Base-by-base conservation (phyloP, 2,797 vertebrate species). In the Catostomus latipinnis region DNA sequence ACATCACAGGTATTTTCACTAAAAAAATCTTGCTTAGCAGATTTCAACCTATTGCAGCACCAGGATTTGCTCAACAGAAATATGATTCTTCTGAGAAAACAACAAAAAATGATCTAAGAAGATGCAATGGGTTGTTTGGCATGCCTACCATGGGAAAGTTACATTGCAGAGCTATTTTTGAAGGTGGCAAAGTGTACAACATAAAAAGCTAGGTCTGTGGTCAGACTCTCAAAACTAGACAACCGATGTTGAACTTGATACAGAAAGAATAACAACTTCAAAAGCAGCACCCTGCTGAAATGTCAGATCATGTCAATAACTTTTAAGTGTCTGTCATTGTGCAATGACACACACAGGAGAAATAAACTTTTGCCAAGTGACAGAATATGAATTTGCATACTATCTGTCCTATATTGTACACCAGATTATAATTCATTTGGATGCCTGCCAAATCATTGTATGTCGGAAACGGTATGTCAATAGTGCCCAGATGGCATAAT, bases 41-140 rank as follows among this genome's bases (percentile, higher is more conserved):
- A 77, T 54, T 43, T 76, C 18, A 73, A 73, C 63, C 54, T 8
- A 16, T 22, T 11, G 50, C 57, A 56, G 57, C 76, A 84, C 11
- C 80, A 82, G 81, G 10, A 60, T 43, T 60, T 13, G 56, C 34
- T 7, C 65, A 5, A 18, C 49, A 16, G 10, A 13, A 34, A 66
- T 5, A 16, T 14, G 45, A 9, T 60, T n/a, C 14, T 74, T 34
- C 34, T 45, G 49, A 45, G 6, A 53, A 14, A 1, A 53, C 1
- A 22, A 52, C 6, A 12, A 34, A 45, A 74, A 63, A n/a, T 48
- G 0, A 22, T 12, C 48, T 14, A 14, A 43, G 8, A 50, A 73
- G 8, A 34, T 14, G 68, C 50, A n/a, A 45, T 1, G 2, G 67
- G 2, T 34, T 34, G 34, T 34, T 34, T 4, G 34, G 34, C 34